Evolutionary conservation across 2,113 vertebrate species (phyloP).

Genomic region (Leptobrachium ailaonicum): DNA sequence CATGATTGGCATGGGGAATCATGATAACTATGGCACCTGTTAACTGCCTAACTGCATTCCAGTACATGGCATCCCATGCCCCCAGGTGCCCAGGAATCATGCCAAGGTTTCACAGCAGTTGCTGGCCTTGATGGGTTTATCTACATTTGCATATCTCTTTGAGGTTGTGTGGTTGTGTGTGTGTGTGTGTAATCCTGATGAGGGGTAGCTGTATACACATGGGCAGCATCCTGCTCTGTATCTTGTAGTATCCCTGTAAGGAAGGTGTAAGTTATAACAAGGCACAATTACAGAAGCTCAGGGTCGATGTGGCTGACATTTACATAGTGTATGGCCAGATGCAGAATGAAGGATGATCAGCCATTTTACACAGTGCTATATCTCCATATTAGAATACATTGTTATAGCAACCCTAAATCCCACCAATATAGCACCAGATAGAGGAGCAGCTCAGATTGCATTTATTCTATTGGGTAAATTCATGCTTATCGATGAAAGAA

Average conservation of each 20-base stretch:
- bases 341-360: slow-evolving; percentile 57
- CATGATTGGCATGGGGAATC: slow-evolving; percentile 11
- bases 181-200: not conserved
- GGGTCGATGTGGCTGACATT: not conserved
- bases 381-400: slow-evolving; percentile 37
- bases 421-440: not conserved
- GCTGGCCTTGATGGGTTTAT: not conserved
- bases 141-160: not conserved
- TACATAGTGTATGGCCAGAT: slow-evolving; percentile 21
- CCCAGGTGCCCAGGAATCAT: not conserved
- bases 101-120: not conserved
- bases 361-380: slow-evolving; percentile 62
- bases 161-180: too few species aligned
- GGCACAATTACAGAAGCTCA: not conserved
- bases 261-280: not conserved
- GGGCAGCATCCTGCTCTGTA: too few species aligned
- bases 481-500: not conserved
- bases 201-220: not conserved
- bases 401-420: not conserved
- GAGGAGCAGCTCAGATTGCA: not conserved
- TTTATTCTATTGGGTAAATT: not conserved
- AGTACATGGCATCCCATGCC: slow-evolving; percentile 1
- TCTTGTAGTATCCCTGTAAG: not conserved
- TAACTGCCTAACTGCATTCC: slow-evolving; percentile 6
- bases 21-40: slow-evolving; percentile 8